These are phyloP conservation scores for Drosophila prolongata DNA, from an alignment of 2,888 invertebrate species.

Conservation along the genomic window DNA sequence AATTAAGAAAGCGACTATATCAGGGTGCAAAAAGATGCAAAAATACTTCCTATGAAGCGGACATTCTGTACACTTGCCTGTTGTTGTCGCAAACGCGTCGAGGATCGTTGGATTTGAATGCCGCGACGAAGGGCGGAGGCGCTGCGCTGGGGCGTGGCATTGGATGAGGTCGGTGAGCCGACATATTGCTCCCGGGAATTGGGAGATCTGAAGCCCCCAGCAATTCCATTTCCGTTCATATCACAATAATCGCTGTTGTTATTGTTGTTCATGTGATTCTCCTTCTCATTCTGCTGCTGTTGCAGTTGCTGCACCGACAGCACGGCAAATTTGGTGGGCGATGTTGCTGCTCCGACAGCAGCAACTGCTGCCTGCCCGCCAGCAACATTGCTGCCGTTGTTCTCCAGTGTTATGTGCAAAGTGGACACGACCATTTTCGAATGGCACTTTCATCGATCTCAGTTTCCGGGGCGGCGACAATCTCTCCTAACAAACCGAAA, in stretches of 20 bases:
- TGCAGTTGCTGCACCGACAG: slow-evolving; percentile 23
- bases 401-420: slow-evolving; percentile 77
- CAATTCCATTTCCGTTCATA: slow-evolving; percentile 62
- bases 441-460: slow-evolving; percentile 12
- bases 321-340: slow-evolving; percentile 11
- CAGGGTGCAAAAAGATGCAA: too few species aligned
- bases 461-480: background rate
- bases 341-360: slow-evolving; percentile 36
- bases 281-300: slow-evolving; percentile 46
- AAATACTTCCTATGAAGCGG: background rate
- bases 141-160: slow-evolving; percentile 54
- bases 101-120: slow-evolving; percentile 75
- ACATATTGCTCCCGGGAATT: slow-evolving; percentile 5
- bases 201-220: background rate
- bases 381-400: slow-evolving; percentile 48
- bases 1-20: too few species aligned
- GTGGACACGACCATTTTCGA: slow-evolving; percentile 81
- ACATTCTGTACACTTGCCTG: slow-evolving; percentile 79
- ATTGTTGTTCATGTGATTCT: slow-evolving; percentile 51
- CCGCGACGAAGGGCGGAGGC: slow-evolving; percentile 73
- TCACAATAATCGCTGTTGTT: slow-evolving; percentile 54
- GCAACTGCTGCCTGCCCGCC: slow-evolving; percentile 11
- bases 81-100: slow-evolving; percentile 82
- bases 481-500: slow-evolving; percentile 9
- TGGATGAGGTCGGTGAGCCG: slow-evolving; percentile 27